Evolutionary conservation across 2,888 invertebrate species (phyloP).

Genomic region (Congeria kusceri): DNA sequence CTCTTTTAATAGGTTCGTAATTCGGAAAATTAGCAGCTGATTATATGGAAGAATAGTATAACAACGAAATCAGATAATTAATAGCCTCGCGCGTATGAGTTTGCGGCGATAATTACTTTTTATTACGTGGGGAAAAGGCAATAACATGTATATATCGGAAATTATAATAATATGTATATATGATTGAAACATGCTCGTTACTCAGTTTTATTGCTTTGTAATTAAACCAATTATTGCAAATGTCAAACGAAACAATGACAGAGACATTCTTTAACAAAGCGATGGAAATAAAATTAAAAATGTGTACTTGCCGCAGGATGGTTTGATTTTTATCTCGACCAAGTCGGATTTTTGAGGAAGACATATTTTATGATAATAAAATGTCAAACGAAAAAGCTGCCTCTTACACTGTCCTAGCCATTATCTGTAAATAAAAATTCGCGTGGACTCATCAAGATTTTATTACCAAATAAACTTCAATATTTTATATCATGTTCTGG

Average conservation of each 20-base stretch:
- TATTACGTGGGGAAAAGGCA: too few species aligned
- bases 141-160: too few species aligned
- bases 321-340: too few species aligned
- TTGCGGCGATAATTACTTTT: too few species aligned
- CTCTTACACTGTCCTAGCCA: slow-evolving; percentile 18
- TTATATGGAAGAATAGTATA: too few species aligned
- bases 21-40: too few species aligned
- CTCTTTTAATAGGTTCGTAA: too few species aligned
- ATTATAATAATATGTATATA: neutral
- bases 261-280: neutral
- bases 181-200: neutral
- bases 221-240: neutral
- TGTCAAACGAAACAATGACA: neutral
- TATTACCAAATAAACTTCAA: slow-evolving; percentile 60
- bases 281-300: too few species aligned
- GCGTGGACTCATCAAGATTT: slow-evolving; percentile 47
- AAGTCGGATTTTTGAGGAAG: too few species aligned
- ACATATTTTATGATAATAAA: slow-evolving; percentile 21
- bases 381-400: slow-evolving; percentile 22
- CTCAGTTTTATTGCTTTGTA: neutral
- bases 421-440: slow-evolving; percentile 46
- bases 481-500: slow-evolving; percentile 55
- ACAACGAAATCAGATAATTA: too few species aligned
- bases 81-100: too few species aligned
- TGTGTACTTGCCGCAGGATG: too few species aligned